Conservation (phyloP, 2,888 invertebrate species). For the Tenthredo amoena region DNA sequence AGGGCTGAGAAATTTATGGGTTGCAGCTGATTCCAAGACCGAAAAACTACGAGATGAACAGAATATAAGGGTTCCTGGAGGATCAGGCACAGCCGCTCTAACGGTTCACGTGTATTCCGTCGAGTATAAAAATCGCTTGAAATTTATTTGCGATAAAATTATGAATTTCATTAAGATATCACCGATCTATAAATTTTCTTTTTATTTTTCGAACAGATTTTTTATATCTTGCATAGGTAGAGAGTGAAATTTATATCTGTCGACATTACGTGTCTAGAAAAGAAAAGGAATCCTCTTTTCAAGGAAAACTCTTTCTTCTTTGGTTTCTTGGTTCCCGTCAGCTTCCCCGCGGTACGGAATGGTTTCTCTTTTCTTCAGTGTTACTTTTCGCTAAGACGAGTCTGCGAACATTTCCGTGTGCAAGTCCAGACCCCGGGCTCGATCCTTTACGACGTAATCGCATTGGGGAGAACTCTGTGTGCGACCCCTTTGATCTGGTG, state of each 20-base stretch:
- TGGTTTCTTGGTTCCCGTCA: conserved; percentile 6
- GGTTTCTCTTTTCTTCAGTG: not conserved
- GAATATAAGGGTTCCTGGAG: conserved; percentile 6
- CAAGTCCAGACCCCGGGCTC: conserved; percentile 20
- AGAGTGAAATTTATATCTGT: not conserved
- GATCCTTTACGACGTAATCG: conserved; percentile 64
- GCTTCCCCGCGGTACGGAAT: not conserved
- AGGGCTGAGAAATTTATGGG: conserved; percentile 68
- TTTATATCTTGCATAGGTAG: not conserved
- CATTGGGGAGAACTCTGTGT: conserved; percentile 55
- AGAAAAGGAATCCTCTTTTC: not conserved
- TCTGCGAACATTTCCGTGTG: conserved; percentile 29
- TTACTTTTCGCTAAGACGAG: conserved; percentile 28
- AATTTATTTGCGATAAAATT: not conserved
- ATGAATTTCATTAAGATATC: not conserved
- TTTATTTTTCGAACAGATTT: not conserved
- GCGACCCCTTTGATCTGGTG: conserved; percentile 63
- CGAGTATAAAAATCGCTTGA: not conserved
- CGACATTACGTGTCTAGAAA: not conserved
- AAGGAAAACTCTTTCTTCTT: conserved; percentile 24
- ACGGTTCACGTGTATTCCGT: not conserved
- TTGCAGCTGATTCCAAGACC: conserved; percentile 64
- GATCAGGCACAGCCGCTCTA: not conserved
- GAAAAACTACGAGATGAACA: conserved; percentile 37
- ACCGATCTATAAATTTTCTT: not conserved